phyloP scores from a whole-genome alignment of 2,888 invertebrate species.

The Eurytoma californica region DNA sequence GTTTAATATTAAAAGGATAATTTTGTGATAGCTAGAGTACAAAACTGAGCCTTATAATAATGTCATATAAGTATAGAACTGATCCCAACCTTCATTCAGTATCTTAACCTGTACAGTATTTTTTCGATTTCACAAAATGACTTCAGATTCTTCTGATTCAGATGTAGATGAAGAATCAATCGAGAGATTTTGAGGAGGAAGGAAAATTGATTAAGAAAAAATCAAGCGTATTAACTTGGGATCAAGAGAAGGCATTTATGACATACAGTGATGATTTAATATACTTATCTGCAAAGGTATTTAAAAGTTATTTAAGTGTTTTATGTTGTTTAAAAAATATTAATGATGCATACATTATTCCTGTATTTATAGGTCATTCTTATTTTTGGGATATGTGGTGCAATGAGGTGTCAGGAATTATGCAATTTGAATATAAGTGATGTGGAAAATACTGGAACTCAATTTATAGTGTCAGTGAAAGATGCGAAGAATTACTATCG shows the following conservation, averaged over 20 bases:
- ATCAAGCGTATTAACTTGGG: conserved; percentile 12
- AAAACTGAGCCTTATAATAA: background rate
- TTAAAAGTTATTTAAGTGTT: background rate
- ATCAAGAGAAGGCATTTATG: conserved; percentile 11
- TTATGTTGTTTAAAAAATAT: conserved; percentile 27
- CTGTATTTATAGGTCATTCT: conserved; percentile 55
- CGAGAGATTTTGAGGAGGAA: conserved; percentile 17
- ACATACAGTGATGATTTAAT: conserved; percentile 42
- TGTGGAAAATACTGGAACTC: conserved; percentile 53
- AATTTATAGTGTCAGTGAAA: conserved; percentile 52
- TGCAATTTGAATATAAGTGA: conserved; percentile 48
- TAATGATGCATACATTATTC: conserved; percentile 37
- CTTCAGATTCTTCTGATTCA: background rate
- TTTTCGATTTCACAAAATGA: background rate
- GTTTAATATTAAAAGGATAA: background rate
- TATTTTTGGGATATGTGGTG: conserved; percentile 57
- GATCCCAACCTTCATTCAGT: background rate
- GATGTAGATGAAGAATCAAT: background rate
- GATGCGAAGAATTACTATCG: conserved; percentile 55
- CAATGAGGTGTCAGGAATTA: conserved; percentile 54
- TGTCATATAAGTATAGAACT: too few relatives aligned
- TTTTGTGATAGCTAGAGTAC: background rate
- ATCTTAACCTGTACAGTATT: background rate
- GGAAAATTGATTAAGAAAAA: conserved; percentile 15
- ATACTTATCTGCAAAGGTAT: conserved; percentile 55